phyloP scores from a whole-genome alignment of 2,888 invertebrate species.

The Protophormia terraenovae region DNA sequence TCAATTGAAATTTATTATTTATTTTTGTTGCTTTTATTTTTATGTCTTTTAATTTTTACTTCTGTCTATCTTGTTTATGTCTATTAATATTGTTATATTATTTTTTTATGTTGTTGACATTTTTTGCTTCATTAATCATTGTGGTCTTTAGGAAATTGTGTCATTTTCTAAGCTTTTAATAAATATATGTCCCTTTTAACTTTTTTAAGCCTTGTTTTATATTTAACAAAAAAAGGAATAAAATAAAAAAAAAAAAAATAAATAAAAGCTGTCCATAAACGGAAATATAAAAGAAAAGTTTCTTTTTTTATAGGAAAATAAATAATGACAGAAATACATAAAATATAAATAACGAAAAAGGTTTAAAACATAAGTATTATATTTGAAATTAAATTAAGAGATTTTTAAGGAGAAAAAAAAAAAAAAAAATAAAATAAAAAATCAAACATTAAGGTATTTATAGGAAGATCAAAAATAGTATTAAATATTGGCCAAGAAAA shows the following conservation, averaged over 20 bases:
- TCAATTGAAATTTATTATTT: slow-evolving; percentile 33
- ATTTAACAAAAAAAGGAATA: slow-evolving; percentile 25
- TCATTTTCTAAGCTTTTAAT: slow-evolving; percentile 55
- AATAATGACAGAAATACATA: slow-evolving; percentile 10
- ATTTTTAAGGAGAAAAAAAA: neutral
- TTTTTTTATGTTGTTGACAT: slow-evolving; percentile 51
- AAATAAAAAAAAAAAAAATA: neutral
- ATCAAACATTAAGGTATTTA: neutral
- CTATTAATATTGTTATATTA: slow-evolving; percentile 20
- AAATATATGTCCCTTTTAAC: slow-evolving; percentile 52
- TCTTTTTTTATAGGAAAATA: slow-evolving; percentile 11
- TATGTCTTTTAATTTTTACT: neutral
- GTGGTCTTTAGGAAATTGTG: slow-evolving; percentile 54
- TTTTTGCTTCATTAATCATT: slow-evolving; percentile 63
- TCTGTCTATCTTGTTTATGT: neutral
- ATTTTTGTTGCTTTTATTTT: neutral
- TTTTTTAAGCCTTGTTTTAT: slow-evolving; percentile 6
- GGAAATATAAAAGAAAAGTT: slow-evolving; percentile 39
- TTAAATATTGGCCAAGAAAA: too few species aligned
- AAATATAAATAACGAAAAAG: neutral
- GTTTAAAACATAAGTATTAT: neutral
- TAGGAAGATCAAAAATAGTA: too few species aligned
- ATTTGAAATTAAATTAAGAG: neutral
- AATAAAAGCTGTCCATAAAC: neutral
- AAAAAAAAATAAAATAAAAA: neutral